Conservation (phyloP, 2,888 invertebrate genomes). For the Catocala sponsa region DNA sequence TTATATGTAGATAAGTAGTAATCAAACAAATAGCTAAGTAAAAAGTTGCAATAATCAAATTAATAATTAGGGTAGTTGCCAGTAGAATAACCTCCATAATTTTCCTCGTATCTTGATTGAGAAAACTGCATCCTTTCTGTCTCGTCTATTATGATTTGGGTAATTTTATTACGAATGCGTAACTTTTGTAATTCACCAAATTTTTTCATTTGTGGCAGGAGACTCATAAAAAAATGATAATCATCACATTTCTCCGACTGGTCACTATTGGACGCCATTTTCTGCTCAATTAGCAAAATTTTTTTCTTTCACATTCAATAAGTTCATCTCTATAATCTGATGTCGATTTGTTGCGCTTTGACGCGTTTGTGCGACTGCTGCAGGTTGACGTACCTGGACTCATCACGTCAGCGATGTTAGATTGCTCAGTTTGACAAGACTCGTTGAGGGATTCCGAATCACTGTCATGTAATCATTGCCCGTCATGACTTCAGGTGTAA, state of each 20-base stretch:
- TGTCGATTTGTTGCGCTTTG: slow-evolving; percentile 40
- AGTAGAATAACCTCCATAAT: slow-evolving; percentile 45
- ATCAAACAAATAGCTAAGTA: slow-evolving; percentile 22
- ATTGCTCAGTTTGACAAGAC: slow-evolving; percentile 33
- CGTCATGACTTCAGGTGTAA: slow-evolving; percentile 36
- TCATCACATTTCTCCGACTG: slow-evolving; percentile 40
- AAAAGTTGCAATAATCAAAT: slow-evolving; percentile 28
- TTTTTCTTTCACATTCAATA: slow-evolving; percentile 41
- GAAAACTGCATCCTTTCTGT: slow-evolving; percentile 43
- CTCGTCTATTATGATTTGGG: slow-evolving; percentile 41
- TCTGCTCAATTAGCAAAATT: slow-evolving; percentile 38
- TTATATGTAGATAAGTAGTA: slow-evolving; percentile 25
- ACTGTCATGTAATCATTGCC: slow-evolving; percentile 41
- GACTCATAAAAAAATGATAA: slow-evolving; percentile 43
- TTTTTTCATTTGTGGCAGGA: slow-evolving; percentile 39
- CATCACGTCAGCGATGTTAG: slow-evolving; percentile 27
- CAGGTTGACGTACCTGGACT: slow-evolving; percentile 30
- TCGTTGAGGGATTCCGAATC: slow-evolving; percentile 39
- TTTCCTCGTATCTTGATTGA: slow-evolving; percentile 40
- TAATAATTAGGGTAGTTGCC: slow-evolving; percentile 38
- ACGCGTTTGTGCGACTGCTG: slow-evolving; percentile 35
- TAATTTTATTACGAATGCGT: slow-evolving; percentile 39
- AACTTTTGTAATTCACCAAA: slow-evolving; percentile 36
- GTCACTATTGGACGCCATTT: slow-evolving; percentile 40
- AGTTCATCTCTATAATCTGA: slow-evolving; percentile 43